Evolutionary conservation across 2,797 vertebrate species (phyloP).

Genomic region (Crenichthys baileyi): DNA sequence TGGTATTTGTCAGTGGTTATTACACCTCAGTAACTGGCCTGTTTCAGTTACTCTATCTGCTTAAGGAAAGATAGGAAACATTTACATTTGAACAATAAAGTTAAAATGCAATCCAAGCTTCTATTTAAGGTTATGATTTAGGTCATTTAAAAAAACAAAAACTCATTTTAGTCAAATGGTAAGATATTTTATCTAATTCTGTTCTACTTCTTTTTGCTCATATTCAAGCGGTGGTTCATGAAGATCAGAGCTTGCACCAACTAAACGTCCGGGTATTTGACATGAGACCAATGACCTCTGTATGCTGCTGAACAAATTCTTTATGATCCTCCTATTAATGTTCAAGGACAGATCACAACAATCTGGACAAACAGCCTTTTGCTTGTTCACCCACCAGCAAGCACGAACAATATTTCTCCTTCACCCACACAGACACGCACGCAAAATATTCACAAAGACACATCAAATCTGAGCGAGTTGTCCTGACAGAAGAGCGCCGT

Average conservation of each 20-base stretch:
- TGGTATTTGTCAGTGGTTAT: slow-evolving; percentile 28
- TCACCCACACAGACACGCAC: slow-evolving; percentile 9
- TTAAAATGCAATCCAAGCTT: not conserved
- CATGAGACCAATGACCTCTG: slow-evolving; percentile 7
- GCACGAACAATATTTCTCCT: slow-evolving; percentile 25
- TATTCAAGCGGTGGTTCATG: not conserved
- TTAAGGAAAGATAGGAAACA: slow-evolving; percentile 8
- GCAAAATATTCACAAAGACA: slow-evolving; percentile 4
- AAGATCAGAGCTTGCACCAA: slow-evolving; percentile 3
- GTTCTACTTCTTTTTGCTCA: slow-evolving; percentile 12
- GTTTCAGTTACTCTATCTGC: slow-evolving; percentile 17
- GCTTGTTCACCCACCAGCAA: slow-evolving; percentile 27
- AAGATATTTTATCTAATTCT: not conserved
- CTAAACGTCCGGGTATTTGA: slow-evolving; percentile 25
- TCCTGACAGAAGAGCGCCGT: slow-evolving; percentile 53
- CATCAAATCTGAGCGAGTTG: slow-evolving; percentile 33
- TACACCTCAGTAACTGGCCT: slow-evolving; percentile 39
- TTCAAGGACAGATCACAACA: slow-evolving; percentile 44
- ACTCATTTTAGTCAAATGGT: not conserved
- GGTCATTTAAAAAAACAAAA: not conserved
- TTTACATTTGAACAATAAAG: slow-evolving; percentile 1
- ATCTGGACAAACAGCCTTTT: slow-evolving; percentile 23
- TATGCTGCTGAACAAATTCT: slow-evolving; percentile 23
- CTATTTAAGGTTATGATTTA: not conserved
- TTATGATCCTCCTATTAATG: slow-evolving; percentile 24